Evolutionary conservation across 2,113 vertebrate genomes (phyloP).

Genomic region (Zosterops japonicus): DNA sequence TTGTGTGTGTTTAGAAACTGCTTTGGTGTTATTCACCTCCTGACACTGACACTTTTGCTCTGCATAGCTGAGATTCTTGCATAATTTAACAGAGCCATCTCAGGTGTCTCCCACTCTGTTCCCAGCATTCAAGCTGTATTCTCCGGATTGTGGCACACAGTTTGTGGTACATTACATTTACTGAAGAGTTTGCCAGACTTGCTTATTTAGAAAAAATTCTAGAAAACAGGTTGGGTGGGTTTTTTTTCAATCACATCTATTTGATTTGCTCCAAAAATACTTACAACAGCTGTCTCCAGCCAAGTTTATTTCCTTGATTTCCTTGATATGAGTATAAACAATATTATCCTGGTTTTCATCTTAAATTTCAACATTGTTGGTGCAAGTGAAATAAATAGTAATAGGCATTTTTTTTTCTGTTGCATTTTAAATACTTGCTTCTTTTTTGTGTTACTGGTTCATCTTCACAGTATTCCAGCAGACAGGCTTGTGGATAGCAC

Average conservation of each 20-base stretch:
- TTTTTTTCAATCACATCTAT: not conserved
- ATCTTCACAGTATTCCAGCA: not conserved
- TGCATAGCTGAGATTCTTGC: conserved; percentile 65
- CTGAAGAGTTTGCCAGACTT: not conserved
- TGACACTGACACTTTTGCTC: not conserved
- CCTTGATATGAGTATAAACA: not conserved
- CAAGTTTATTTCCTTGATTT: not conserved
- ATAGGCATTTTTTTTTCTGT: not conserved
- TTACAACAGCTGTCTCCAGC: not conserved
- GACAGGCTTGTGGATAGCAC: not conserved
- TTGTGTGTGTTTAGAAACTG: not conserved
- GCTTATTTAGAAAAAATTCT: conserved; percentile 21
- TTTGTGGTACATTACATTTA: not conserved
- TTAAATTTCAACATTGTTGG: not conserved
- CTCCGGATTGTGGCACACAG: not conserved
- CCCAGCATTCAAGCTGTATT: not conserved
- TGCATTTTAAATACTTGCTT: not conserved
- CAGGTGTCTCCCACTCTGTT: conserved; percentile 54
- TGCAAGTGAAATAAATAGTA: not conserved
- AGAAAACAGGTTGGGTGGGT: not conserved
- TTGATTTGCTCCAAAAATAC: not conserved
- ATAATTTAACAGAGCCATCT: conserved; percentile 64
- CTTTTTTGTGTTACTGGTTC: not conserved
- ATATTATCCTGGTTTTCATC: not conserved
- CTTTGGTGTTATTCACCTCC: conserved; percentile 47